Percentiles rank a stretch among this genome's conserved stretches.
These are phyloP conservation scores for Drosophila baimaii DNA, from an alignment of 1,140 invertebrate species.

Conservation along the genomic window DNA sequence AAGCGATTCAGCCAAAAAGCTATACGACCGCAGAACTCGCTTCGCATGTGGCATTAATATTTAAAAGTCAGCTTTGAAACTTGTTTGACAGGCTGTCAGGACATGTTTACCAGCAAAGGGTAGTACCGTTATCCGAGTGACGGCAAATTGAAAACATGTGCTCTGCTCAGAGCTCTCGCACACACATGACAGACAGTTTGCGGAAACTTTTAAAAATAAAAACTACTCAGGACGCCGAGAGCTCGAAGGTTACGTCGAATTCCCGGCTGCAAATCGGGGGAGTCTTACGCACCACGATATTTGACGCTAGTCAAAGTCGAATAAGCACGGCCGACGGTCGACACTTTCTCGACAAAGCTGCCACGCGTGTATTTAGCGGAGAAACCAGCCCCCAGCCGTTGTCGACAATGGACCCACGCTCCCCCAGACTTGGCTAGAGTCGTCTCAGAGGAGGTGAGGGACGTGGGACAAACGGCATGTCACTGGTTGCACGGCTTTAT, in stretches of 20 bases:
- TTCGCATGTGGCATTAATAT: conserved; percentile 71
- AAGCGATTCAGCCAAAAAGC: conserved; percentile 18
- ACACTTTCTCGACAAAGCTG: background rate
- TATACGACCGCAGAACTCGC: conserved; percentile 47
- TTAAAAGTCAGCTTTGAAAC: conserved; percentile 77
- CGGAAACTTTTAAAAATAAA: conserved; percentile 48
- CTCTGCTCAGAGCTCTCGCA: conserved; percentile 30
- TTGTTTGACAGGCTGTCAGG: conserved; percentile 79
- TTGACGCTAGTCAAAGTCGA: conserved; percentile 16
- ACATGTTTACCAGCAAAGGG: conserved; percentile 66
- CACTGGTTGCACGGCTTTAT: conserved; percentile 23
- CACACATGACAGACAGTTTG: conserved; percentile 53
- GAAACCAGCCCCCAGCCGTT: background rate
- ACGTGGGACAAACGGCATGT: conserved; percentile 18
- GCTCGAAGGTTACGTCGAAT: conserved; percentile 39
- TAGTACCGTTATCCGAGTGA: conserved; percentile 65
- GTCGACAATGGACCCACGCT: conserved; percentile 1
- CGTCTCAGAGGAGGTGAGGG: no score
- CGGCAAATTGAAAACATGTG: conserved; percentile 72
- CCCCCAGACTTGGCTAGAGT: background rate
- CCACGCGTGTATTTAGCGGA: background rate
- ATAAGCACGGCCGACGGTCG: background rate
- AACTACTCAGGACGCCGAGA: conserved; percentile 20
- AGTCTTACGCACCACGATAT: background rate
- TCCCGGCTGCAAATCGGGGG: conserved; percentile 7